Base-by-base conservation (phyloP, 2,113 vertebrate species). In the Cavia aperea region DNA sequence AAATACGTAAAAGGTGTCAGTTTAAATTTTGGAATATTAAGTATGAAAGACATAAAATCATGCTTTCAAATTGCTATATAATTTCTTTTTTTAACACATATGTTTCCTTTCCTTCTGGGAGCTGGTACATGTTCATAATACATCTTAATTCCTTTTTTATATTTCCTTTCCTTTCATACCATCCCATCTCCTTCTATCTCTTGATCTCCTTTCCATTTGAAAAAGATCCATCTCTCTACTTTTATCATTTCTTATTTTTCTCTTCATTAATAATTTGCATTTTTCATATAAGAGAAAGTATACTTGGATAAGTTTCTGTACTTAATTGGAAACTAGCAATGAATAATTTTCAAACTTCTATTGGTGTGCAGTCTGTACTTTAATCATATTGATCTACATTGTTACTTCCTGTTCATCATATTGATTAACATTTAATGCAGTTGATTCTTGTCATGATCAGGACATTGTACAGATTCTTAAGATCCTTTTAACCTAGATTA, bases 1-100 rank as follows among this genome's bases (percentile, higher is more conserved):
- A 81, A 91, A 77, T 8, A 36, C 18, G 72, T 68, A 73, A 16
- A 63, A 81, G 58, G n/a, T 39, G 49, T 18, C 88, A 78, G 31
- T 65, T 86, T 39, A 78, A 15, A 73, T n/a, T 65, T 89, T 86
- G 72, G 46, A 81, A 85, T 93, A 91, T 81, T 68, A 65, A 26
- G 7, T 75, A 83, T 15, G 90, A 33, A 5, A 73, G 66, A 77
- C 33, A 39, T 75, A 78, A n/a, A 77, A 73, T 77, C 88, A 79
- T 88, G 13, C 23, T 83, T 1, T 89, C 62, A 82, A 86, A 58
- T 88, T 92, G 29, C 49, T 79, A 18, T 79, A 66, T 58, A 63
- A 70, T 83, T 82, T 72, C n/a, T 66, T 72, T 72, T 39, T 39
- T 39, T 72, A 72, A 18, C n/a, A 39, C 8, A 39, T 19, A 72